A percentile compares a stretch with the other conserved stretches of the same genome.
Evolutionary conservation across 2,797 vertebrate species (phyloP).

Genomic region (Paguma larvata): DNA sequence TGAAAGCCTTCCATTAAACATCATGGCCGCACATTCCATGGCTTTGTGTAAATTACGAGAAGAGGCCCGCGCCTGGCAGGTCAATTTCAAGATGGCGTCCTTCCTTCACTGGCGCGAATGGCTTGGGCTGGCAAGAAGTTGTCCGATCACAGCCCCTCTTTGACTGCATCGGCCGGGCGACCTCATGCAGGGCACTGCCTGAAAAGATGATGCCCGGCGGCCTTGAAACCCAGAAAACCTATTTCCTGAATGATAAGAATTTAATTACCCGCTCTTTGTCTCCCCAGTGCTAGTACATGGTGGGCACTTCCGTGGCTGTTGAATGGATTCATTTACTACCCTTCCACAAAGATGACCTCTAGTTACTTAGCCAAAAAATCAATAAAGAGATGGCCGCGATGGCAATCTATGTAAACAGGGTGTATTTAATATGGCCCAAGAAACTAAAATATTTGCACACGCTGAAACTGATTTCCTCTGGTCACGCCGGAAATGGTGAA

Average conservation of each 20-base stretch:
- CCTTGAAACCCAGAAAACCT: conserved; percentile 53
- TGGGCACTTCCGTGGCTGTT: conserved; percentile 3
- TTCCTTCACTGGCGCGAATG: background rate
- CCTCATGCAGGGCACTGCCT: background rate
- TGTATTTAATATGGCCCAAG: conserved; percentile 18
- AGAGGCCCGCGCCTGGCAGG: background rate
- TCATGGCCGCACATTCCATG: background rate
- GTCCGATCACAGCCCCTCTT: background rate
- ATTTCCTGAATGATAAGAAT: conserved; percentile 57
- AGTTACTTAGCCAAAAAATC: conserved; percentile 51
- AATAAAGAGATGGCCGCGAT: background rate
- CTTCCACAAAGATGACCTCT: conserved; percentile 53
- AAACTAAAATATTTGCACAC: conserved; percentile 54
- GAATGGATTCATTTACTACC: conserved; percentile 45
- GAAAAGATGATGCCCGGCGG: background rate
- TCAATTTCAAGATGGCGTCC: background rate
- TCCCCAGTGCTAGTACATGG: background rate
- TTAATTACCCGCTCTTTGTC: conserved; percentile 45
- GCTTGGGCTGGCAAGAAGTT: background rate
- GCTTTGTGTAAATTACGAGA: conserved; percentile 51
- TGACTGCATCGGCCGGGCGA: background rate
- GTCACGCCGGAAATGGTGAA: background rate
- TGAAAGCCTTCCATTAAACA: background rate
- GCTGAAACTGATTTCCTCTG: conserved; percentile 59
- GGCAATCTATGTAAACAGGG: background rate